phyloP scores from a whole-genome alignment of 2,888 invertebrate species.

The Branchellion lobata region DNA sequence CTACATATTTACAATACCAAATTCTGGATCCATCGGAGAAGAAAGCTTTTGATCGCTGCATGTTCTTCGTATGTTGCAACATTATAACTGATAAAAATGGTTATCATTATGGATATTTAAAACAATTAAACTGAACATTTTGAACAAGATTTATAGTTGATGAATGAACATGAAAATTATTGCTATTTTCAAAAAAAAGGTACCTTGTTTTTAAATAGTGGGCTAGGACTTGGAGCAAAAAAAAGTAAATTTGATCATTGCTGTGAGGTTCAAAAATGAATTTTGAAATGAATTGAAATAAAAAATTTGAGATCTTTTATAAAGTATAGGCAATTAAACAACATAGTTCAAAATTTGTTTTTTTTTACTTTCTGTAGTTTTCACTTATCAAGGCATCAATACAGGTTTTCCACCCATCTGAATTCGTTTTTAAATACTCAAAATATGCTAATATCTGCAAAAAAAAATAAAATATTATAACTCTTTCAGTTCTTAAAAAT shows the following conservation, averaged over 20 bases:
- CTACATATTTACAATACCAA: no score
- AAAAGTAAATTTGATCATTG: conserved; percentile 64
- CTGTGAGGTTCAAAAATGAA: conserved; percentile 52
- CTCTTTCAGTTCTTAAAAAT: no score
- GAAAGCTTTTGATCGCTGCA: conserved; percentile 59
- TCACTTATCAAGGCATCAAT: conserved; percentile 1
- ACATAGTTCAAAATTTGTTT: not conserved
- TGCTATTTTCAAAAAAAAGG: no score
- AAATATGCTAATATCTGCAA: conserved; percentile 3
- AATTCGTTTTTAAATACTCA: conserved; percentile 12
- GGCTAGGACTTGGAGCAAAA: conserved; percentile 65
- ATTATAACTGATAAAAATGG: conserved; percentile 42
- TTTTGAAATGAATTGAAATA: not conserved
- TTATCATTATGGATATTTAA: no score
- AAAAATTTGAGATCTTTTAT: no score
- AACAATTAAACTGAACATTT: no score
- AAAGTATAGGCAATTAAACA: no score
- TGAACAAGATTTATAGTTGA: no score
- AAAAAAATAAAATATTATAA: not conserved
- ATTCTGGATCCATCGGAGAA: conserved; percentile 62
- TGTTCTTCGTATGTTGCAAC: conserved; percentile 55
- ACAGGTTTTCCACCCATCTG: conserved; percentile 7
- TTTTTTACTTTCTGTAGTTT: not conserved
- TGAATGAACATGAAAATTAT: no score
- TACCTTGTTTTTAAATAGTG: conserved; percentile 63